These are phyloP conservation scores for Porites evermanni DNA, from an alignment of 92 coral and sea anemone genomes.

Conservation along the genomic window DNA sequence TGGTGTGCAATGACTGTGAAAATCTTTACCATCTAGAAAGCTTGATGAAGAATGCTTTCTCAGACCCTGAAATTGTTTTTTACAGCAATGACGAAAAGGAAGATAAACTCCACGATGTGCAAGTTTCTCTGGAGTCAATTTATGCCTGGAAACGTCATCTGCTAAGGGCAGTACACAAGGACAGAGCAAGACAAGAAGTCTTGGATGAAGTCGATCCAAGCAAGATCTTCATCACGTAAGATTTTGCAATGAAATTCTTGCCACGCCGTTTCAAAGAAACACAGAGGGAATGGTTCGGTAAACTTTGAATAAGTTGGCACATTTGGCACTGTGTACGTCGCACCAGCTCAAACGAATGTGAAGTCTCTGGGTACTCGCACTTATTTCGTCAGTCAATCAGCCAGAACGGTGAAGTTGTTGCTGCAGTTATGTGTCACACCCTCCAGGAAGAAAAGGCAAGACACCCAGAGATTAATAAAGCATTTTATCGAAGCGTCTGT, in stretches of 20 bases:
- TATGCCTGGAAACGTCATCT: constrained; percentile 66
- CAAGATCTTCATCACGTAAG: constrained; percentile 44
- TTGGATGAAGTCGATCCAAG: constrained; percentile 37
- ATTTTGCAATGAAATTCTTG: constrained; percentile 66
- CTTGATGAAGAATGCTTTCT: constrained; percentile 40
- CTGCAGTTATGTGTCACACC: constrained; percentile 54
- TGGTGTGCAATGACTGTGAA: constrained; percentile 48
- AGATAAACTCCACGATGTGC: constrained; percentile 47
- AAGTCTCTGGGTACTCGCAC: constrained; percentile 55
- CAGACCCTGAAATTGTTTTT: constrained; percentile 40
- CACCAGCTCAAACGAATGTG: constrained; percentile 29
- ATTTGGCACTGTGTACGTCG: constrained; percentile 41
- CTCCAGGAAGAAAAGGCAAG: constrained; percentile 51
- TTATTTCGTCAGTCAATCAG: constrained; percentile 50
- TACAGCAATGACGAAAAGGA: constrained; percentile 58
- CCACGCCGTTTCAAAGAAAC: constrained; percentile 54
- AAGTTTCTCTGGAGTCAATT: constrained; percentile 52
- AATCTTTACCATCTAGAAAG: constrained; percentile 41
- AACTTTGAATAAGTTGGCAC: constrained; percentile 58
- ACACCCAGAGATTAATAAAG: neutral
- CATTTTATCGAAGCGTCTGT: constrained; percentile 62
- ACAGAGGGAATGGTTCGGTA: constrained; percentile 62
- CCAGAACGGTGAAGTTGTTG: constrained; percentile 50
- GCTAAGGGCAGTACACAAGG: constrained; percentile 57
- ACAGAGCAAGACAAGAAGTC: constrained; percentile 50